Evolutionary conservation across 2,113 vertebrate species (phyloP).

Genomic region (Pachypanchax playfairii): DNA sequence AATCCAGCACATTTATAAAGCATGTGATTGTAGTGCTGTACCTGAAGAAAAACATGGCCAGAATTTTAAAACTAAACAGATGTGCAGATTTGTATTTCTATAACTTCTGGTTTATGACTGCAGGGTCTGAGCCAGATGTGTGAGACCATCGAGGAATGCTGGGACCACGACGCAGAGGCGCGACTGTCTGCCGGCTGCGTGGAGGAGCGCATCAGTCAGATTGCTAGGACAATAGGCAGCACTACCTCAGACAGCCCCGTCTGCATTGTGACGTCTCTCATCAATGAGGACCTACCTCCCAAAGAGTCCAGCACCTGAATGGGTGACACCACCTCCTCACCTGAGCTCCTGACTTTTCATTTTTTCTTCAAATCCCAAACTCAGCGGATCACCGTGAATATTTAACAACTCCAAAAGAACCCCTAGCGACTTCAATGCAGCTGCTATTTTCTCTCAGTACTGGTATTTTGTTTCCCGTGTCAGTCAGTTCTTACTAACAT

Average conservation of each 20-base stretch:
- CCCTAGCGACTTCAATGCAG: conserved; percentile 69
- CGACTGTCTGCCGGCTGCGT: conserved; percentile 95
- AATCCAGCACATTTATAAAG: too few species aligned
- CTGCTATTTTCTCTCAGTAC: conserved; percentile 74
- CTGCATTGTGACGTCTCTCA: conserved; percentile 95
- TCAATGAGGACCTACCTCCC: conserved; percentile 98
- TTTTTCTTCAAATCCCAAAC: conserved; percentile 56
- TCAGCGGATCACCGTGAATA: conserved; percentile 69
- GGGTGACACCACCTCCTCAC: conserved; percentile 37
- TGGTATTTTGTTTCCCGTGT: conserved; percentile 57
- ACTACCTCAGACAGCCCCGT: conserved; percentile 95
- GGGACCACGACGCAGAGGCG: conserved; percentile 98
- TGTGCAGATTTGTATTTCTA: too few species aligned
- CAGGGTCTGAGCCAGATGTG: conserved; percentile 97
- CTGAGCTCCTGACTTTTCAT: conserved; percentile 54
- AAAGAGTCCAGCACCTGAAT: conserved; percentile 98
- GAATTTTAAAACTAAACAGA: not conserved
- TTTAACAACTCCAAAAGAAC: conserved; percentile 55
- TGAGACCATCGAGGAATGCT: conserved; percentile 98
- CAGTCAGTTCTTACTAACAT: conserved; percentile 65
- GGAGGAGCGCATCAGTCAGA: conserved; percentile 93
- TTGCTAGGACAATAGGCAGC: conserved; percentile 89
- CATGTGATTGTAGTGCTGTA: too few species aligned
- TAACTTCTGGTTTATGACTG: not conserved
- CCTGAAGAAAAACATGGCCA: too few species aligned